Evolutionary conservation across 2,113 vertebrate species (phyloP), one percentile per base, ranked within the genome.

Genomic region (Ia io): DNA sequence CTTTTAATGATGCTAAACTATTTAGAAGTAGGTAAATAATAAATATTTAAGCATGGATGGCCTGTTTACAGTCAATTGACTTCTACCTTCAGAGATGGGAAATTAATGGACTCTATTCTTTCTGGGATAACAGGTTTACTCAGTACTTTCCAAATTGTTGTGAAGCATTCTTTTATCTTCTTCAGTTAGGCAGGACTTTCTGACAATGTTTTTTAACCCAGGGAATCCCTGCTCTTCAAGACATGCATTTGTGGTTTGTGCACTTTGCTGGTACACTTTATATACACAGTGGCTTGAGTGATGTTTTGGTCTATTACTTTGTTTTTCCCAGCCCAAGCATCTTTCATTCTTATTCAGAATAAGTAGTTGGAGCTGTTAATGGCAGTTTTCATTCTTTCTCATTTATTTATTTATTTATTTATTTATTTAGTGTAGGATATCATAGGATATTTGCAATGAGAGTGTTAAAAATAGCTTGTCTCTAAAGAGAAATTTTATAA

Each of bases 11-110:
- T 88, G 70, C 79, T 78, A 69, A 96, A 77, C 44, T 93, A 89
- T 89, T 97, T 96, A 95, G 84, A 80, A 97, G 69, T 93, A 93
- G 74, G 78, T 91, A 97, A 95, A 94, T 95, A 90, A 95, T 95
- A 97, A 90, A 96, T 96, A 82, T 94, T 92, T 95, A 92, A 93
- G 89, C 83, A 84, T 93, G 42, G n/a, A 49, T 91, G 30, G 30
- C n/a, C 51, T 84, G 32, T 94, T 97, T 93, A 88, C 0, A 95
- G 86, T 94, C 83, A 95, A 93, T 93, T 97, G 94, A 95, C 47
- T 96, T 96, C 76, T 95, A 67, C 74, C 53, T 96, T 94, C 80
- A 96, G 71, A 97, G 59, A 96, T 56, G 28, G 89, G 56, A 78
- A 96, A 90, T 88, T 92, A 96, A 96, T 84, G 87, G 93, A 96